Conservation (phyloP, 2,113 vertebrate genomes). For the Oryzias javanicus region DNA sequence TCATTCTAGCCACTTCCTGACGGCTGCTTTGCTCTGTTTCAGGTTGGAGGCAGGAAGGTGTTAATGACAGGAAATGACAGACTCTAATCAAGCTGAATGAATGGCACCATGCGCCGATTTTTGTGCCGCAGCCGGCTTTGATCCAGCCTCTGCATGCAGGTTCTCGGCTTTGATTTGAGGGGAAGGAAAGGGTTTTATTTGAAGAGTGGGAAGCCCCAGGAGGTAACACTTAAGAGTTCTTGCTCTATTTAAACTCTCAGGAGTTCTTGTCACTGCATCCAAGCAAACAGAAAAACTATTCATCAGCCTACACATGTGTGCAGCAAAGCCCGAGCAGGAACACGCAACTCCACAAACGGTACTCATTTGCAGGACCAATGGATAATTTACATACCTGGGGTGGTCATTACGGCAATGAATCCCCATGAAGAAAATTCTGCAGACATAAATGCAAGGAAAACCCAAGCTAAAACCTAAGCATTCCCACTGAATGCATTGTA, state of each 20-base stretch:
- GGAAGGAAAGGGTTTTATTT: slow-evolving; percentile 64
- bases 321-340: slow-evolving; percentile 43
- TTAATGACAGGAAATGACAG: slow-evolving; percentile 75
- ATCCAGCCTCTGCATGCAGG: slow-evolving; percentile 63
- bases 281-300: slow-evolving; percentile 67
- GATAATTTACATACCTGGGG: slow-evolving; percentile 62
- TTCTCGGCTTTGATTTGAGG: slow-evolving; percentile 67
- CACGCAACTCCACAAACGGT: slow-evolving; percentile 39
- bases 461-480: no score
- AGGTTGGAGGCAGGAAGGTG: slow-evolving; percentile 52
- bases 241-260: slow-evolving; percentile 53
- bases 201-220: slow-evolving; percentile 70
- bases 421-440: slow-evolving; percentile 30
- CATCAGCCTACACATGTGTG: slow-evolving; percentile 67
- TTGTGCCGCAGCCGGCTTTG: slow-evolving; percentile 65
- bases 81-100: slow-evolving; percentile 70
- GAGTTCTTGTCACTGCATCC: slow-evolving; percentile 62
- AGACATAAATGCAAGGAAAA: slow-evolving; percentile 33
- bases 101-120: slow-evolving; percentile 57
- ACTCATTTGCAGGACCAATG: slow-evolving; percentile 45
- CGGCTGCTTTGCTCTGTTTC: slow-evolving; percentile 47
- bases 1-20: slow-evolving; percentile 62
- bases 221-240: slow-evolving; percentile 69
- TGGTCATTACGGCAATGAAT: slow-evolving; percentile 56
- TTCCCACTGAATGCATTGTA: no score